These are phyloP conservation scores for Eristalis intricaria DNA, from an alignment of 2,888 invertebrate species.

Conservation along the genomic window DNA sequence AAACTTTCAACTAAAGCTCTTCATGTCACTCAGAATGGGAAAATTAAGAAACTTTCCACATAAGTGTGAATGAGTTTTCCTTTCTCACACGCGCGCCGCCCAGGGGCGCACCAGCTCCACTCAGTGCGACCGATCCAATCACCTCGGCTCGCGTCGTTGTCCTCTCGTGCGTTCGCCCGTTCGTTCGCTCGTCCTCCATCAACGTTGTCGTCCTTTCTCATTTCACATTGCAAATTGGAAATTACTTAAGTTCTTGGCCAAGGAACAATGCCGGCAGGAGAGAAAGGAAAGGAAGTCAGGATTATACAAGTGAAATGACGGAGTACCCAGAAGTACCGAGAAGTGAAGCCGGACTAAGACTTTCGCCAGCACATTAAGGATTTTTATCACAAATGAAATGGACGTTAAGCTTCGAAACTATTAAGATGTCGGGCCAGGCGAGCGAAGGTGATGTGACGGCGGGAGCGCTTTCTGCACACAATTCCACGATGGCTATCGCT, in stretches of 20 bases:
- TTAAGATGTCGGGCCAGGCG: slow-evolving; percentile 40
- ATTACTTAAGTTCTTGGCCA: slow-evolving; percentile 66
- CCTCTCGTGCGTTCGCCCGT: slow-evolving; percentile 4
- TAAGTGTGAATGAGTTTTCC: slow-evolving; percentile 65
- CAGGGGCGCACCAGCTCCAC: slow-evolving; percentile 20
- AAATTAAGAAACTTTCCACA: slow-evolving; percentile 71
- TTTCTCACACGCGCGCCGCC: not conserved
- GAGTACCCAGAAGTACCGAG: slow-evolving; percentile 47
- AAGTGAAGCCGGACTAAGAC: slow-evolving; percentile 27
- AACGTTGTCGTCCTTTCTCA: slow-evolving; percentile 57
- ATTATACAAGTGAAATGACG: slow-evolving; percentile 63
- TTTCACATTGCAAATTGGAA: slow-evolving; percentile 70
- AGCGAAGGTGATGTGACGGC: slow-evolving; percentile 24
- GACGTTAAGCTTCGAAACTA: slow-evolving; percentile 63
- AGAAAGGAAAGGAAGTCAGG: slow-evolving; percentile 9
- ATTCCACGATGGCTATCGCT: slow-evolving; percentile 58
- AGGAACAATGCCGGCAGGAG: slow-evolving; percentile 37
- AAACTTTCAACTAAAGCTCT: slow-evolving; percentile 64
- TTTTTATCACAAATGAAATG: slow-evolving; percentile 62
- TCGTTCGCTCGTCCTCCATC: slow-evolving; percentile 6
- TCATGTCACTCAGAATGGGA: slow-evolving; percentile 63
- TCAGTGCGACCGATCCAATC: slow-evolving; percentile 21
- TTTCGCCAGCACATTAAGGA: slow-evolving; percentile 65
- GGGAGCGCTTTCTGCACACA: slow-evolving; percentile 8
- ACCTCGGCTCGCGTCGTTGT: slow-evolving; percentile 35